A percentile compares a stretch with the other conserved stretches of the same genome.
These are phyloP conservation scores for Apodemus speciosus DNA, from an alignment of 2,113 vertebrate genomes.

Conservation along the genomic window DNA sequence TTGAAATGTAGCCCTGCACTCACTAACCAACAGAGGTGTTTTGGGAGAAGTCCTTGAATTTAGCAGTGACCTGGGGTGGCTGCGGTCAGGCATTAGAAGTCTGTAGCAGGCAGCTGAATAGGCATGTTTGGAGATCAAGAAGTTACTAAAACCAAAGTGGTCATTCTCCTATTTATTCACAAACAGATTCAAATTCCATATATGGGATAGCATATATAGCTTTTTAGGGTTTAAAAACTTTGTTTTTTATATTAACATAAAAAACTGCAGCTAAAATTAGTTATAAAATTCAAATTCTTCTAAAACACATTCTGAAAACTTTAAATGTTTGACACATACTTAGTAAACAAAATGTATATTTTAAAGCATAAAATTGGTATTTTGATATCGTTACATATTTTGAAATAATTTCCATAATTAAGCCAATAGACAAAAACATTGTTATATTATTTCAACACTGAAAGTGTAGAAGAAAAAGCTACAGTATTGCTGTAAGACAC, in stretches of 20 bases:
- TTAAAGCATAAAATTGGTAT: neutral
- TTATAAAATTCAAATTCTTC: neutral
- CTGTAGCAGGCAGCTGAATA: neutral
- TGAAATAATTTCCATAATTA: neutral
- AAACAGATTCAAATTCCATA: neutral
- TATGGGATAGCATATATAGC: neutral
- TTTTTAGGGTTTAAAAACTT: neutral
- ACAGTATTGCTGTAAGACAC: neutral
- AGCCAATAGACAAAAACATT: neutral
- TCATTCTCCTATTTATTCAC: neutral
- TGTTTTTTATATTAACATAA: neutral
- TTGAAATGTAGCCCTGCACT: neutral
- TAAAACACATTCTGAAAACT: neutral
- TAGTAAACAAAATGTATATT: neutral
- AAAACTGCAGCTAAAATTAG: constrained; percentile 2
- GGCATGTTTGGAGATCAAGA: neutral
- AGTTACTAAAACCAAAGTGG: neutral
- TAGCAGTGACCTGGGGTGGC: neutral
- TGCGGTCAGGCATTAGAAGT: neutral
- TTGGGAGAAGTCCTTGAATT: neutral
- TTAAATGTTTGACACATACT: neutral
- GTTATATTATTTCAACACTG: neutral
- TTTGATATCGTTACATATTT: neutral
- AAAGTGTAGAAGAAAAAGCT: constrained; percentile 45
- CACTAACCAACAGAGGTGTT: neutral